A percentile compares a stretch with the other conserved stretches of the same genome.
Conservation (phyloP, 2,888 invertebrate genomes). For the Alviniconcha strummeri region DNA sequence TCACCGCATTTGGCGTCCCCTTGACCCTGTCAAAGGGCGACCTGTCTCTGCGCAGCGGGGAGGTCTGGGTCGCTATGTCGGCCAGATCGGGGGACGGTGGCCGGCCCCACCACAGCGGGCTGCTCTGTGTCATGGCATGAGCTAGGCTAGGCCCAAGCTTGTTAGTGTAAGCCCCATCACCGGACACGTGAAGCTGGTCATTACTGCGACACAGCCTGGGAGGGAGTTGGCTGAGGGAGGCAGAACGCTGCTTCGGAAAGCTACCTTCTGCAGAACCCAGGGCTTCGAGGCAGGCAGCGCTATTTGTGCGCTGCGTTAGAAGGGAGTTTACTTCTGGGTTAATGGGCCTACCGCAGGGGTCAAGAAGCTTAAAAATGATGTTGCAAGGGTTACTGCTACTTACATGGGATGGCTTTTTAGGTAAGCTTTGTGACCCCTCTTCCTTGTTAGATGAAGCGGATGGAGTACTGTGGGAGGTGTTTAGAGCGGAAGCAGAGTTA, state of each 20-base stretch:
- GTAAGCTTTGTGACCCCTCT: slow-evolving; percentile 22
- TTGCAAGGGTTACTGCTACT: slow-evolving; percentile 29
- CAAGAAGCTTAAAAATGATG: slow-evolving; percentile 27
- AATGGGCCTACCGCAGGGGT: slow-evolving; percentile 16
- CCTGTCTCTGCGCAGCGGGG: slow-evolving; percentile 36
- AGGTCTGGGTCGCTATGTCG: slow-evolving; percentile 42
- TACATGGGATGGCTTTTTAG: slow-evolving; percentile 22
- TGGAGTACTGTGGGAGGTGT: slow-evolving; percentile 12
- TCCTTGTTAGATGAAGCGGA: slow-evolving; percentile 31
- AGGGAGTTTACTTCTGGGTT: not conserved
- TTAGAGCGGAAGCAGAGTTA: slow-evolving; percentile 23
- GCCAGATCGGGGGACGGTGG: slow-evolving; percentile 27
- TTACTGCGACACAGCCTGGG: slow-evolving; percentile 1
- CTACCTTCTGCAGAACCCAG: not conserved
- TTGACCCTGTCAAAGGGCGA: slow-evolving; percentile 18
- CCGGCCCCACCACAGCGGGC: slow-evolving; percentile 23
- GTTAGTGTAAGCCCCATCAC: slow-evolving; percentile 33
- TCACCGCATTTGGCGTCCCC: slow-evolving; percentile 17
- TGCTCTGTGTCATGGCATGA: slow-evolving; percentile 18
- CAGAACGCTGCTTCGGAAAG: slow-evolving; percentile 34
- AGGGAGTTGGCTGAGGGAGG: slow-evolving; percentile 35
- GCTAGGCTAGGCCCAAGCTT: slow-evolving; percentile 20
- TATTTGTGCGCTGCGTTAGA: slow-evolving; percentile 13
- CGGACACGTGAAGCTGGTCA: slow-evolving; percentile 26
- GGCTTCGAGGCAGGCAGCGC: slow-evolving; percentile 36